phyloP scores from a whole-genome alignment of 2,888 invertebrate genomes.

The Folsomia candida region DNA sequence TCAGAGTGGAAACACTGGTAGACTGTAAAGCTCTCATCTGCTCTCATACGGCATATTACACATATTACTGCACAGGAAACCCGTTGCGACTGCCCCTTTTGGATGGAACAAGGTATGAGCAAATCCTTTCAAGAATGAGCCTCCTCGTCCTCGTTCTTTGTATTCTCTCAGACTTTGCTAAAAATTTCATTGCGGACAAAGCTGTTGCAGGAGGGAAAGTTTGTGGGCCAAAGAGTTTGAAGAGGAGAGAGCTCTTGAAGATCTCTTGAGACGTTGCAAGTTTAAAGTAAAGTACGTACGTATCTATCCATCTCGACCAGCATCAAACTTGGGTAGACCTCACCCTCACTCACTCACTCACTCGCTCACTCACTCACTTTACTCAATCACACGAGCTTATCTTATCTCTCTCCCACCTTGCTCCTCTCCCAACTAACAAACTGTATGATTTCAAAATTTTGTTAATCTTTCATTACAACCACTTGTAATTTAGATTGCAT shows the following conservation, averaged over 20 bases:
- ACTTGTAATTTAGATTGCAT: background rate
- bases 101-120: background rate
- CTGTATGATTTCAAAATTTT: background rate
- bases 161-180: background rate
- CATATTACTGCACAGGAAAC: no score
- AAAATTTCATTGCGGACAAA: background rate
- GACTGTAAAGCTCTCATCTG: no score
- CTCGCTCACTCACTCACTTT: no score
- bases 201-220: background rate
- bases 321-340: no score
- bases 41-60: no score
- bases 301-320: no score
- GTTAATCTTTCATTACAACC: background rate
- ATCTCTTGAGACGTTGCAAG: background rate
- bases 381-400: background rate
- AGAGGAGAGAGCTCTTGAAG: background rate
- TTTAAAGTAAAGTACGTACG: no score
- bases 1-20: no score
- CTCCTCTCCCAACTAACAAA: background rate
- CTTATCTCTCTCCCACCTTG: background rate
- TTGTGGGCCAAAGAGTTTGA: background rate
- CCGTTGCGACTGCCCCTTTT: no score
- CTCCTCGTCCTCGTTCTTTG: background rate
- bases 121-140: background rate
- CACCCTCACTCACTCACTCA: no score